A percentile compares a stretch with the other conserved stretches of the same genome.
These are phyloP conservation scores for Agriopis marginaria DNA, from an alignment of 2,888 invertebrate genomes.

Conservation along the genomic window DNA sequence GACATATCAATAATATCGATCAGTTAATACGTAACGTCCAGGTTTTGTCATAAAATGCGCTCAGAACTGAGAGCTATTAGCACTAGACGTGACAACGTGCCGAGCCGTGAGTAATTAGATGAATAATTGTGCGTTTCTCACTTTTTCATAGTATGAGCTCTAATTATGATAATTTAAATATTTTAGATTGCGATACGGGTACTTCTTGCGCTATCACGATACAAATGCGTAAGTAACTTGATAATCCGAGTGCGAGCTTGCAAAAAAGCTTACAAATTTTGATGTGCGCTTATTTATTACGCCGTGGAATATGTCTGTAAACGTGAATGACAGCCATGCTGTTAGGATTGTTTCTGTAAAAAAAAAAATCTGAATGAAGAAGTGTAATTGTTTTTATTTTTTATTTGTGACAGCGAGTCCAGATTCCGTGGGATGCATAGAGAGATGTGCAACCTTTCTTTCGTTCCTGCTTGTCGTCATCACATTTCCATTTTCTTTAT, in stretches of 20 bases:
- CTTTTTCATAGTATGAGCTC: constrained; percentile 46
- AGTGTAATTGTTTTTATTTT: constrained; percentile 34
- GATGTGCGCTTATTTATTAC: constrained; percentile 53
- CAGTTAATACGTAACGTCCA: constrained; percentile 42
- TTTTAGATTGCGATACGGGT: constrained; percentile 85
- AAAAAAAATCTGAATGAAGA: not conserved
- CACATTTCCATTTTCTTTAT: constrained; percentile 93
- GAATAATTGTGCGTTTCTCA: constrained; percentile 36
- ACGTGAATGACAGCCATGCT: constrained; percentile 27
- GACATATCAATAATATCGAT: constrained; percentile 51
- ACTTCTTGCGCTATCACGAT: constrained; percentile 84
- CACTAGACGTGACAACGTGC: constrained; percentile 79
- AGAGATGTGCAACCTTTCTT: constrained; percentile 90
- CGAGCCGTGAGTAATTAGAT: constrained; percentile 78
- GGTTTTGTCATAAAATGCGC: constrained; percentile 64
- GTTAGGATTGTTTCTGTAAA: constrained; percentile 10
- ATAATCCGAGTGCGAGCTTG: constrained; percentile 52
- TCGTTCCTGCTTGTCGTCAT: constrained; percentile 91
- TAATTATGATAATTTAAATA: constrained; percentile 70
- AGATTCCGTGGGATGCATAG: constrained; percentile 89
- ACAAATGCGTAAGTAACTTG: constrained; percentile 82
- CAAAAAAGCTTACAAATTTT: constrained; percentile 51
- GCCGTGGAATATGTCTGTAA: constrained; percentile 26
- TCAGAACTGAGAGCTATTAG: constrained; percentile 71
- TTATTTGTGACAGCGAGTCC: constrained; percentile 87